A percentile compares a stretch with the other conserved stretches of the same genome.
Conservation (phyloP, 2,888 invertebrate species). For the Meiosimyza decipiens region DNA sequence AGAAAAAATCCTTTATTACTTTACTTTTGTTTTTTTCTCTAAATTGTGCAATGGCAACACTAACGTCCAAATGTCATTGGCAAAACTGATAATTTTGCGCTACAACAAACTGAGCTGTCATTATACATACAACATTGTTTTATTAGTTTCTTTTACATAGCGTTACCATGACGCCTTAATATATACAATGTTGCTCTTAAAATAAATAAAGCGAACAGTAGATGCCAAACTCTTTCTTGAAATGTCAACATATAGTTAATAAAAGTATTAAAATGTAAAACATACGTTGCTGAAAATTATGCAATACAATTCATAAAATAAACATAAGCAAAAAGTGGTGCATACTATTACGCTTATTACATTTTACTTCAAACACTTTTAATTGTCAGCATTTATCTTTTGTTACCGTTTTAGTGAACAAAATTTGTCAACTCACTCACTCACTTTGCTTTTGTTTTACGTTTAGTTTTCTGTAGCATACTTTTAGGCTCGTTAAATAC, state of each 20-base stretch:
- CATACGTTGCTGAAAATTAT: no score
- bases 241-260: no score
- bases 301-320: no score
- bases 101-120: background rate
- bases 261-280: no score
- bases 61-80: background rate
- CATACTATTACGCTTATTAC: no score
- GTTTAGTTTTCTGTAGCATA: constrained; percentile 11
- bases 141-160: background rate
- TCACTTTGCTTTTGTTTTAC: constrained; percentile 13
- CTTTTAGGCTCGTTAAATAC: constrained; percentile 29
- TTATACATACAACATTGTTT: no score
- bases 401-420: background rate
- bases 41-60: background rate
- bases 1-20: no score
- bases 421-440: background rate
- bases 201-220: constrained; percentile 9
- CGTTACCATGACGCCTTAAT: constrained; percentile 48
- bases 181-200: constrained; percentile 55
- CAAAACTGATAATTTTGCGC: background rate
- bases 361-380: background rate
- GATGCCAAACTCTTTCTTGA: no score
- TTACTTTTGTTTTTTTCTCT: no score
- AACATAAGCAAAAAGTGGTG: no score
- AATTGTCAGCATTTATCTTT: constrained; percentile 8